Conservation (phyloP, 2,797 vertebrate genomes). For the Helicolenus hilgendorfi region DNA sequence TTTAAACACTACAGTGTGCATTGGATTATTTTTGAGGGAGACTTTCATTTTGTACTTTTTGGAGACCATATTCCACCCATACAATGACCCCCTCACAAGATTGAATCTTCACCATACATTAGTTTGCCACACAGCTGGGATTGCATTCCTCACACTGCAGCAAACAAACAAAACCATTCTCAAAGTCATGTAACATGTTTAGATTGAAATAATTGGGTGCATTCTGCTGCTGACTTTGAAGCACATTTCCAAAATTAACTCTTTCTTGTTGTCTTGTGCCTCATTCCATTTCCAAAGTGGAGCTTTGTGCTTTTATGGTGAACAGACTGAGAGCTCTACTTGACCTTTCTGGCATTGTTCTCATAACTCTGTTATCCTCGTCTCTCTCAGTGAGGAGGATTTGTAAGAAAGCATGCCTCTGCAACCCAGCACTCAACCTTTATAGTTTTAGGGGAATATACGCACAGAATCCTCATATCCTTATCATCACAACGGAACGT, state of each 20-base stretch:
- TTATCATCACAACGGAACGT: background rate
- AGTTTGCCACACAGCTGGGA: slow-evolving; percentile 16
- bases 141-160: slow-evolving; percentile 60
- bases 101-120: background rate
- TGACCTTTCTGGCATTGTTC: slow-evolving; percentile 62
- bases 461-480: background rate
- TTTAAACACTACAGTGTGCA: too few species aligned
- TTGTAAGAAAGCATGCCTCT: slow-evolving; percentile 11
- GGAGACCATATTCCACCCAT: too few species aligned
- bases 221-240: slow-evolving; percentile 3
- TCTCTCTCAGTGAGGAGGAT: slow-evolving; percentile 13
- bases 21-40: too few species aligned
- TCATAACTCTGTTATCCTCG: slow-evolving; percentile 58
- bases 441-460: background rate
- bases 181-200: slow-evolving; percentile 16
- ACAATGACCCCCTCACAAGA: too few species aligned
- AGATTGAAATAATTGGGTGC: background rate
- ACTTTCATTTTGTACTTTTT: too few species aligned
- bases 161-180: slow-evolving; percentile 40
- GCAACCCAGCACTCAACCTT: background rate
- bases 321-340: slow-evolving; percentile 27
- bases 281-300: slow-evolving; percentile 17
- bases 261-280: background rate
- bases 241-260: background rate
- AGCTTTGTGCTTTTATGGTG: slow-evolving; percentile 66